Base-by-base conservation (phyloP, 2,797 vertebrate genomes). In the Micrastur ruficollis region DNA sequence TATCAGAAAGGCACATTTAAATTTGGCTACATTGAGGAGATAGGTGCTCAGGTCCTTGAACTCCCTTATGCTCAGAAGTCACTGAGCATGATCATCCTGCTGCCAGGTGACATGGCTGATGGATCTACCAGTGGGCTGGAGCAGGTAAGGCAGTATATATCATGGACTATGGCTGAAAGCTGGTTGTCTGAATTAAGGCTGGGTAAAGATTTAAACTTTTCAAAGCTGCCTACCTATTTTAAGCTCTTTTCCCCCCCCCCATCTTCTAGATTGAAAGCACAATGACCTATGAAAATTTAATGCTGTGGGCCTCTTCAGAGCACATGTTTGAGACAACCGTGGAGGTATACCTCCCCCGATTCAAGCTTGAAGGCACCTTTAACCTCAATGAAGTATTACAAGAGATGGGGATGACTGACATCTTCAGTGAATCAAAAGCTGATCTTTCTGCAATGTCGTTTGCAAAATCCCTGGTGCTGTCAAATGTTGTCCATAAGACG, bases 401-500 rank as follows among this genome's bases (percentile, higher is more conserved):
- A 38, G 97, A 97, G 56, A 97, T 99, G 98, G 99, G 99, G 36
- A 98, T 99, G 98, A 97, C 21, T 0, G 97, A 99, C 14, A 95
- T 99, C 92, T 99, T 99, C 91, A 93, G 86, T 18, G 56, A 81
- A 14, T 74, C 49, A 2, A 98, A 96, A 81, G 99, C 98, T 8
- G 98, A 99, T 94, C 98, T 99, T 53, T 98, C 98, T 2, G 99
- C 99, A 38, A 99, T 99, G 98, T 99, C 98, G 0, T 95, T 95
- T 42, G 70, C 95, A 10, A 96, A 96, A 12, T 95, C 95, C 6
- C 98, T 99, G 46, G 98, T 97, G 81, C 95, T 99, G 92, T 99
- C 99, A 11, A 98, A 98, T 0, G 98, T 99, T 52, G 96, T 98
- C 50, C 99, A 99, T 96, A 99, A 99, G 96, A 98, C 98, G 0